A percentile compares a stretch with the other conserved stretches of the same genome.
Conservation (phyloP, 2,797 vertebrate species). For the Smutsia temminckii region DNA sequence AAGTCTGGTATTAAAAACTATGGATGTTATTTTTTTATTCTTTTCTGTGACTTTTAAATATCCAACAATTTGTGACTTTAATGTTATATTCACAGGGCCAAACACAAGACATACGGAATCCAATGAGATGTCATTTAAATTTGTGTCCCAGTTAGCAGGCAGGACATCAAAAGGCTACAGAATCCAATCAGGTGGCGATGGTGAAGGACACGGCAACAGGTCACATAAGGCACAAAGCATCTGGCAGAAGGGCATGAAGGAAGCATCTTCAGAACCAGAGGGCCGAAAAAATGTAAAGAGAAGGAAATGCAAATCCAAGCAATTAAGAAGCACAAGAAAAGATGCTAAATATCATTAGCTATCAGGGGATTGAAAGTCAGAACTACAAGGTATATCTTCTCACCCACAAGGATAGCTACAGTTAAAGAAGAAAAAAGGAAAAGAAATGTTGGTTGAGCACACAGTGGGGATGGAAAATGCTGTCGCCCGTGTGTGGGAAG, state of each 20-base stretch:
- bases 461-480: neutral
- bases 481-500: neutral
- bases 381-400: neutral
- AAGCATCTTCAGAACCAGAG: neutral
- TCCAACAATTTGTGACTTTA: neutral
- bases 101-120: neutral
- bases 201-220: neutral
- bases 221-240: no score
- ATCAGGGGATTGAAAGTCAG: neutral
- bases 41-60: neutral
- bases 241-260: no score
- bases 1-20: neutral
- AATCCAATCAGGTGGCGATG: neutral
- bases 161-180: neutral
- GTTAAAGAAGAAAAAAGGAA: neutral
- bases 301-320: neutral
- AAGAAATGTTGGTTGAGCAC: neutral
- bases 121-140: neutral
- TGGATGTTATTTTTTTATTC: neutral
- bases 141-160: neutral
- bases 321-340: neutral
- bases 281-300: neutral
- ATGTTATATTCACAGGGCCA: neutral
- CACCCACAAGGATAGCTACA: neutral
- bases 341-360: neutral